These are phyloP conservation scores for Bombylius discolor DNA, from an alignment of 2,888 invertebrate genomes.

Conservation along the genomic window DNA sequence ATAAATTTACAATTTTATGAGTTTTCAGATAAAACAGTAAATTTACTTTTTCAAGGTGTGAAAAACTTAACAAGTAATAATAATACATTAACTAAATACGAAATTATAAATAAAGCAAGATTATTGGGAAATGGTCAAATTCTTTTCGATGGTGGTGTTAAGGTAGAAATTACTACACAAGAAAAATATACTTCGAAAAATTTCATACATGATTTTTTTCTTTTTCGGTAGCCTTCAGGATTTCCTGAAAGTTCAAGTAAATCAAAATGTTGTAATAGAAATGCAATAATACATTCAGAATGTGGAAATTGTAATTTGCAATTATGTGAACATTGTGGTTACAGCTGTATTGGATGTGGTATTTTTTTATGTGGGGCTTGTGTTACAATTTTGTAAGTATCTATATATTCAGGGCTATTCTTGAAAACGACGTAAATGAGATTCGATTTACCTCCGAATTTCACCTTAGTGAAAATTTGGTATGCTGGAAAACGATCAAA, in stretches of 20 bases:
- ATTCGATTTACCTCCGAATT: too few relatives aligned
- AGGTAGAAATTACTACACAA: constrained; percentile 3
- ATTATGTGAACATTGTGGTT: constrained; percentile 18
- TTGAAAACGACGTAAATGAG: too few relatives aligned
- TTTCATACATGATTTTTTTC: too few relatives aligned
- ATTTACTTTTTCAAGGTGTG: constrained; percentile 14
- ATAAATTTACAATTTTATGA: not conserved
- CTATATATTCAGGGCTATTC: too few relatives aligned
- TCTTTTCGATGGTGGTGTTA: constrained; percentile 7
- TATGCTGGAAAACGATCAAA: too few relatives aligned
- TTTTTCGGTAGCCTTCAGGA: constrained; percentile 6
- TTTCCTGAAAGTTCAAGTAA: constrained; percentile 9
- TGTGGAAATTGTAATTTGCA: constrained; percentile 18
- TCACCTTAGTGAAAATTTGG: too few relatives aligned
- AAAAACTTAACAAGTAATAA: constrained; percentile 9
- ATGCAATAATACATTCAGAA: constrained; percentile 14
- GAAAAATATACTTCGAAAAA: too few relatives aligned
- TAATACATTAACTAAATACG: not conserved
- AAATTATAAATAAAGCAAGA: constrained; percentile 8
- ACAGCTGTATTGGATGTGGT: constrained; percentile 15
- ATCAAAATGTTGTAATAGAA: constrained; percentile 16
- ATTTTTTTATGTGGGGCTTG: constrained; percentile 15
- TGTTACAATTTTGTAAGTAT: constrained; percentile 18
- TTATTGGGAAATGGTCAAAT: constrained; percentile 14
- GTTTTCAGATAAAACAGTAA: constrained; percentile 14